A percentile compares a stretch with the other conserved stretches of the same genome.
Evolutionary conservation across 2,113 vertebrate species (phyloP).

Genomic region (Caranx ignobilis): DNA sequence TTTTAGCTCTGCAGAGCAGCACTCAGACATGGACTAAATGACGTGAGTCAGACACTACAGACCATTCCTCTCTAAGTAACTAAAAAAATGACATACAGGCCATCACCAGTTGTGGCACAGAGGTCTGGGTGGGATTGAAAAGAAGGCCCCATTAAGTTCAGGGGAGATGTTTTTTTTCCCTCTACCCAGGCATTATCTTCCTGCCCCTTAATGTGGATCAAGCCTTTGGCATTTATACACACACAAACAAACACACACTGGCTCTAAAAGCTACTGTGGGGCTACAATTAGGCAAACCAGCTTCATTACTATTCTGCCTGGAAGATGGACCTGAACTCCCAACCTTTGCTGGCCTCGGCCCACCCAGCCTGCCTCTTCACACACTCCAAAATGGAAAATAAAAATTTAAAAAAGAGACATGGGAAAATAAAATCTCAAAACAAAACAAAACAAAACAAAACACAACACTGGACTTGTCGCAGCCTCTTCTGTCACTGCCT

Average conservation of each 20-base stretch:
- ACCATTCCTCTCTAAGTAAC: not conserved
- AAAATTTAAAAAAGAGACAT: conserved; percentile 9
- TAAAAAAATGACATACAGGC: conserved; percentile 15
- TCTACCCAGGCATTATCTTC: not conserved
- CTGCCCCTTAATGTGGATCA: conserved; percentile 20
- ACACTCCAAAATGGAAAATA: conserved; percentile 6
- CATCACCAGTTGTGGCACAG: conserved; percentile 32
- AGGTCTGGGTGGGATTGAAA: conserved; percentile 36
- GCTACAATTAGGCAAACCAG: conserved; percentile 51
- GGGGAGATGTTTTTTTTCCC: not conserved
- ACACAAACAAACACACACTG: conserved; percentile 3
- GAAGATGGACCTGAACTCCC: conserved; percentile 32
- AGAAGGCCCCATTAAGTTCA: conserved; percentile 23
- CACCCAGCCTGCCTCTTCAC: conserved; percentile 65
- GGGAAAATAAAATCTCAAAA: conserved; percentile 42
- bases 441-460: conserved; percentile 47
- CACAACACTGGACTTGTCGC: conserved; percentile 48
- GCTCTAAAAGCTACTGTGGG: conserved; percentile 44
- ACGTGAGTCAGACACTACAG: conserved; percentile 6
- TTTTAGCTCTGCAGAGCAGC: not conserved
- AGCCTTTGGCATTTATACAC: conserved; percentile 36
- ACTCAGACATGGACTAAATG: not conserved
- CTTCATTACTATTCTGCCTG: conserved; percentile 59
- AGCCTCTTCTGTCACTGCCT: conserved; percentile 66
- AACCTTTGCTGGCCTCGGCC: conserved; percentile 56